These are phyloP conservation scores for Eulacestoma nigropectus DNA, from an alignment of 2,113 vertebrate genomes.

Conservation along the genomic window DNA sequence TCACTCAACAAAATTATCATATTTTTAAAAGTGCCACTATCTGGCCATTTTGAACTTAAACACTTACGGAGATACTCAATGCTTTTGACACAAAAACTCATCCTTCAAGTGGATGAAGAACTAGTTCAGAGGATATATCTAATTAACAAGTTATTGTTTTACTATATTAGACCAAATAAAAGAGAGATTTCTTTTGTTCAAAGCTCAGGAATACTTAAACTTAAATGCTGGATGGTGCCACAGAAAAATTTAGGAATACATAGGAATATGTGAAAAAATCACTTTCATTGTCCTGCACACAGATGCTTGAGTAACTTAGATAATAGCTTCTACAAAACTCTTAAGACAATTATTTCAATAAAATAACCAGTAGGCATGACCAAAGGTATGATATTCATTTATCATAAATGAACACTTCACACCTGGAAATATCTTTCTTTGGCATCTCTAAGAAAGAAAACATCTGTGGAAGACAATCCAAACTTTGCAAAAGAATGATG, in stretches of 20 bases:
- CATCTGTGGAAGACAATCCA: not conserved
- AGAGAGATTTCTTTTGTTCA: not conserved
- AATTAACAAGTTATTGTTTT: not conserved
- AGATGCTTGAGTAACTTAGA: not conserved
- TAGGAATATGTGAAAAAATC: not conserved
- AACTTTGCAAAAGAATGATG: not conserved
- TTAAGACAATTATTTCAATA: not conserved
- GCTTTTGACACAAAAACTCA: not conserved
- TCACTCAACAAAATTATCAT: not conserved
- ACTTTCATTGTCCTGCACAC: not conserved
- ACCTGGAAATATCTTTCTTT: not conserved
- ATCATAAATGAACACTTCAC: not conserved
- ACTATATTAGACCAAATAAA: not conserved
- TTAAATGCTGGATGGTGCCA: not conserved
- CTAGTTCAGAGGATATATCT: not conserved
- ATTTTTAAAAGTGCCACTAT: not conserved
- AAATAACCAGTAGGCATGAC: not conserved
- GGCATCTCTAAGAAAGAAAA: not conserved
- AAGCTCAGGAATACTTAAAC: not conserved
- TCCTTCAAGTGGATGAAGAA: not conserved
- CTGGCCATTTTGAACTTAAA: not conserved
- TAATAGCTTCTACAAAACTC: not conserved
- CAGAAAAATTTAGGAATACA: not conserved
- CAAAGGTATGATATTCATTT: not conserved
- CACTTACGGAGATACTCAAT: not conserved